Evolutionary conservation across 2,888 invertebrate species (phyloP), one percentile per base, ranked within the genome.

Genomic region (Stenurella melanura): DNA sequence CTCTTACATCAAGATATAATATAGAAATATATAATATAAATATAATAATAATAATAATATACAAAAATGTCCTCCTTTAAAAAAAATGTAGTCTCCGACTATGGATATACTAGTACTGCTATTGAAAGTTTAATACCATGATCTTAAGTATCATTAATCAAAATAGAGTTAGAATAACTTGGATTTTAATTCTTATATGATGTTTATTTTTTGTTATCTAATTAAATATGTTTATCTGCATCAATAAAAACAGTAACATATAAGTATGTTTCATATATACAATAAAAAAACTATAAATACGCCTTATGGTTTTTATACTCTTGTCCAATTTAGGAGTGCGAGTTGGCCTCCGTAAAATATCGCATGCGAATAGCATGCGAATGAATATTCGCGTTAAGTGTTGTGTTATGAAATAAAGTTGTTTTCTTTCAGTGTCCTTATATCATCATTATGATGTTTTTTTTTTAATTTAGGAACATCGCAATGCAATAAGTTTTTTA

Each of bases 161-260:
- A 64, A 18, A 38, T 19, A 15, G 42, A 38, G 18, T 64, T 64
- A 64, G 34, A 38, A 18, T 30, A 61, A 30, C 30, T 21, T 61
- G 30, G 30, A 26, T 26, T 61, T 63, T 63, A 34, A 34, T 63
- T 63, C 61, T 34, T 10, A 63, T 26, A 42, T 12, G 6, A 38
- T 64, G 18, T 42, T 64, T 19, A 38, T 42, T 38, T 19, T 21
- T 19, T 42, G 42, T 64, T 64, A 42, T 64, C 64, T 64, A 42
- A 42, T 64, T 64, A 42, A 64, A 64, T 64, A 38, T 5, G 18
- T n/a, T 64, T 64, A 64, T 64, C 63, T 64, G 18, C 9, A 18
- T 38, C 21, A 19, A n/a, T 50, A 50, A 50, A 50, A 50, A 50
- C 5, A 15, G 3, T 15, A 42, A 38, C 42, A 42, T 42, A 38